Evolutionary conservation across 2,113 vertebrate species (phyloP).

Genomic region (Nanorana parkeri): DNA sequence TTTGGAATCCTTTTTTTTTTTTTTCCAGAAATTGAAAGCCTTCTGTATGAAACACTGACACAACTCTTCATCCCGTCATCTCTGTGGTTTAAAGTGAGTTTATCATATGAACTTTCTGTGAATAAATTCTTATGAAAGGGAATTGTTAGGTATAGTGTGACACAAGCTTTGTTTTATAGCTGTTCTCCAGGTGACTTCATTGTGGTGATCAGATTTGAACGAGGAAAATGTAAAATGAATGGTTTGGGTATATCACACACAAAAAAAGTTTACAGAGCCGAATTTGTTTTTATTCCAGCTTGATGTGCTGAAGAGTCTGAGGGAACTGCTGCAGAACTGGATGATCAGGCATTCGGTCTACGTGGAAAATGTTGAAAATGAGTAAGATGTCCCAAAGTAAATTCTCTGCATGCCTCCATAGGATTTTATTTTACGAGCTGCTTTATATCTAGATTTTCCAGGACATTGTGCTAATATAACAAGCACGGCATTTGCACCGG

Average conservation of each 20-base stretch:
- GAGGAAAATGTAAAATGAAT: too few species aligned
- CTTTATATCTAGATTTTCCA: too few species aligned
- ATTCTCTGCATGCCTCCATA: too few species aligned
- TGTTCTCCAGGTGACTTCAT: too few species aligned
- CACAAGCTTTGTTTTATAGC: too few species aligned
- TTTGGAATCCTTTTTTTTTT: conserved; percentile 12
- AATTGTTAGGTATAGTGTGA: too few species aligned
- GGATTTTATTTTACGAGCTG: too few species aligned
- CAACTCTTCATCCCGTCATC: conserved; percentile 91
- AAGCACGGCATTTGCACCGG: too few species aligned
- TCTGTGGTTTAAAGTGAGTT: conserved; percentile 89
- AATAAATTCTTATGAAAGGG: too few species aligned
- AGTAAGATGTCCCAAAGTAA: conserved; percentile 64
- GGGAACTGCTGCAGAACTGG: conserved; percentile 88
- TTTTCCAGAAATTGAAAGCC: conserved; percentile 77
- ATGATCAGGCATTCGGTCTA: conserved; percentile 78
- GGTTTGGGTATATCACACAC: too few species aligned
- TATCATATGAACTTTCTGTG: not conserved
- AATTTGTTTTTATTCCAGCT: conserved; percentile 72
- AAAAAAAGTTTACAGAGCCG: not conserved
- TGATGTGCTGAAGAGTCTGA: conserved; percentile 85
- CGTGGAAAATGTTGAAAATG: conserved; percentile 62
- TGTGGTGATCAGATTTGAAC: too few species aligned
- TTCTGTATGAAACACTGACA: conserved; percentile 82
- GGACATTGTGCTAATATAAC: too few species aligned